Evolutionary conservation across 2,797 vertebrate genomes (phyloP).

Genomic region (Tokudaia tokunoshimensis): DNA sequence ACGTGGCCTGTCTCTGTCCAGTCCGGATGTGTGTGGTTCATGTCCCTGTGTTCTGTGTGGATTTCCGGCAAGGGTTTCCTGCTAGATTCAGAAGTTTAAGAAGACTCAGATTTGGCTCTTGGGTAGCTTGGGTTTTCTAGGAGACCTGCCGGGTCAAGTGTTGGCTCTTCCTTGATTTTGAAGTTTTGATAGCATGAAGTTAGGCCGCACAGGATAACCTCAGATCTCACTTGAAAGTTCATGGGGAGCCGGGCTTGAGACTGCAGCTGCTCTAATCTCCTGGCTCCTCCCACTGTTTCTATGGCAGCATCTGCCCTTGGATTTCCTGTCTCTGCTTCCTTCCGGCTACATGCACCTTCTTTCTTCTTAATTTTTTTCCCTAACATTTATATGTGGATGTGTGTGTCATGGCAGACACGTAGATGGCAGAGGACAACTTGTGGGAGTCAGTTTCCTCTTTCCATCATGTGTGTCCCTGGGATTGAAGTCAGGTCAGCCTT

Average conservation of each 20-base stretch:
- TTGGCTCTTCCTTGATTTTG: background rate
- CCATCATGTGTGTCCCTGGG: background rate
- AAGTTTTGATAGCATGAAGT: background rate
- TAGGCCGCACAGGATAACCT: background rate
- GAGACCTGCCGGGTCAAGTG: background rate
- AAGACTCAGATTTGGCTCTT: background rate
- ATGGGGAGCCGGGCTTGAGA: background rate
- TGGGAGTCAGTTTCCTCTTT: background rate
- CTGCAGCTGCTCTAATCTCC: background rate
- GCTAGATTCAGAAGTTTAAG: background rate
- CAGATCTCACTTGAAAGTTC: background rate
- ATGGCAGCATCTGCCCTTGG: background rate
- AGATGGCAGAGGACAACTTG: too few species aligned
- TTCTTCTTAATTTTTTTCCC: background rate
- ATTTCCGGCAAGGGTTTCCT: background rate
- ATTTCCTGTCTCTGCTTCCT: background rate
- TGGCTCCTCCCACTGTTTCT: background rate
- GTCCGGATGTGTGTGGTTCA: background rate
- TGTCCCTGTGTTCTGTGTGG: background rate
- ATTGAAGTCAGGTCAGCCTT: background rate
- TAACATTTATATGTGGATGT: background rate
- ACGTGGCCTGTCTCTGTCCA: background rate
- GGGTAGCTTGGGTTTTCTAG: background rate
- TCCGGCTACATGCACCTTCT: too few species aligned
- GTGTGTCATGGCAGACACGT: too few species aligned